Base-by-base conservation (phyloP, 1,140 invertebrate species). In the Leguminivora glycinivorella region DNA sequence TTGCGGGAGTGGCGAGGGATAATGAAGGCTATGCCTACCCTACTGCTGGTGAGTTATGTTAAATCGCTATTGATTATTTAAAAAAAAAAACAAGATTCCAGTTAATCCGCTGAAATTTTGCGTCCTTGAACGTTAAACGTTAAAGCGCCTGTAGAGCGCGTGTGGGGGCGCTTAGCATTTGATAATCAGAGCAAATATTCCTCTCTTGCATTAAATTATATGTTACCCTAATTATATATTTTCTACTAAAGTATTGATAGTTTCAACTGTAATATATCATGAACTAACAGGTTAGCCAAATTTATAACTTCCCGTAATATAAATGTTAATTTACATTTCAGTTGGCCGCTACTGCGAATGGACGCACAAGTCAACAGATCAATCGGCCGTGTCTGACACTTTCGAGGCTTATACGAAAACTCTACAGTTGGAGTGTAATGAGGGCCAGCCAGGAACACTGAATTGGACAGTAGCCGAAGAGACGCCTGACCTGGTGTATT, bases 381-480 rank as follows among this genome's bases (percentile, higher is more conserved):
- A 93, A 78, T 95, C 95, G 22, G 80, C 85, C 1, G 90, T 94
- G 14, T 94, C 93, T 1, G 93, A 94, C 71, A 95, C 95, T 0
- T 97, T 97, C 77, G 93, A 95, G 72, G 94, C 94, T n/a, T 98
- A 95, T 83, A 94, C 95, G 79, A 89, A 94, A 68, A 97, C 96
- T 0, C 89, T 98, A 43, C 92, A 94, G 72, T 92, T 96, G 71
- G 93, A 95, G 26, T 98, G 96, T 79, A 94, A 95, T 56, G 90
- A 93, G 5, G 96, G 96, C 0, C 94, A 96, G 69, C 94, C 96
- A 0, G 95, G 93, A 2, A 91, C 93, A 63, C 92, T 98, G 4
- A 94, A 95, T 78, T 98, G 96, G 96, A 97, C 96, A 0, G 96
- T 98, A 7, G 93, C 95, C 0, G 83, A 94, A 67, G 94, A 97